Base-by-base conservation (phyloP, 2,888 invertebrate genomes). In the Biston stratarius region DNA sequence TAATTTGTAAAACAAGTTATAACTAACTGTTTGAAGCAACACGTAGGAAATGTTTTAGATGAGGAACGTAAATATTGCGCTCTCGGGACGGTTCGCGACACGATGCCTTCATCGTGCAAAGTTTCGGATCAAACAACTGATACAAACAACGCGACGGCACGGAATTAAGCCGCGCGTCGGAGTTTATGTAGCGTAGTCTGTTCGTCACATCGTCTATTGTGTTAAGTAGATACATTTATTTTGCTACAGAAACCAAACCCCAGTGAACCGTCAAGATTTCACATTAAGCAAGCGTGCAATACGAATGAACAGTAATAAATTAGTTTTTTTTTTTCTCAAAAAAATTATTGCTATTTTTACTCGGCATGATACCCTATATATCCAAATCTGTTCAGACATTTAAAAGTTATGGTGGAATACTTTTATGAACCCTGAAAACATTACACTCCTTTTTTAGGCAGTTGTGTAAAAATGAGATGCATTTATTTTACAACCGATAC, bases 1-100 rank as follows among this genome's bases (percentile, higher is more conserved):
- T 83, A 81, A 88, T 88, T 88, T 86, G 83, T 82, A 73, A 77
- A 84, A 82, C 79, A 82, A 84, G 79, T 81, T 82, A 78, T 81
- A 80, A 76, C 78, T 74, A 70, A 72, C 69, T 69, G 67, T 69
- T 66, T 64, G 61, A 68, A 70, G 70, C 73, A 74, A 72, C 74
- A 73, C 73, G 73, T 73, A 61, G 59, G 49, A 45, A 63, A 62
- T 55, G 58, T 48, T 55, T 66, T 52, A 49, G 47, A 67, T 61
- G 56, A 65, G 52, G 49, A 63, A 66, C 56, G 63, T 64, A 65
- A 74, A 72, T 62, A 71, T 65, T 48, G 56, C 52, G 61, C 59
- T 60, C 60, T 55, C 52, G 69, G 55, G 62, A 58, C 61, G 44
- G 40, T 42, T 42, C 60, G 63, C 64, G 71, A 53, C 58, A 69